Conservation (phyloP, 1,140 invertebrate species). For the Adelges cooleyi region DNA sequence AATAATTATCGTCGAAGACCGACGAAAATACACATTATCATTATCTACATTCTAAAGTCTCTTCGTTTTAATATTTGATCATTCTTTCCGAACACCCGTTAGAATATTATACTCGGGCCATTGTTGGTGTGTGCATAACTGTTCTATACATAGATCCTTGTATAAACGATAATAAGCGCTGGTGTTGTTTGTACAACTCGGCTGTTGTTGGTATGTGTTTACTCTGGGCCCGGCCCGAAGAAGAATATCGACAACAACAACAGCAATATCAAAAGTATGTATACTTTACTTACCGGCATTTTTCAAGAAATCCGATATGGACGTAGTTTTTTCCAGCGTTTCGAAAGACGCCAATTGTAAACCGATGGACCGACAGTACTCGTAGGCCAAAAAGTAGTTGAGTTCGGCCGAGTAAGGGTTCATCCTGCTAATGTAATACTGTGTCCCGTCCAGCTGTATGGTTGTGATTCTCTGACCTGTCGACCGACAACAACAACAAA, state of each 20-base stretch:
- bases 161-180: too few relatives aligned
- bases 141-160: not conserved
- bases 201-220: not conserved
- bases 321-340: constrained; percentile 71
- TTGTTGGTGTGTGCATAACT: not conserved
- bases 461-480: constrained; percentile 72
- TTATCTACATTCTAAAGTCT: too few relatives aligned
- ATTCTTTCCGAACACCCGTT: too few relatives aligned
- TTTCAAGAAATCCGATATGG: constrained; percentile 65
- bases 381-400: constrained; percentile 76
- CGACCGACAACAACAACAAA: too few relatives aligned
- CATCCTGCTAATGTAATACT: constrained; percentile 77
- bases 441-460: constrained; percentile 69
- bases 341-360: constrained; percentile 72
- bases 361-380: constrained; percentile 74
- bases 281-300: constrained; percentile 50
- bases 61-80: too few relatives aligned
- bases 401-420: constrained; percentile 76
- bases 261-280: not conserved
- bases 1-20: too few relatives aligned
- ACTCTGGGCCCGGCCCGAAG: not conserved
- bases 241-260: not conserved
- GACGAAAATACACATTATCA: too few relatives aligned
- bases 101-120: too few relatives aligned
- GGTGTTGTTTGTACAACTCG: not conserved